Evolutionary conservation across 1,140 invertebrate species (phyloP), one percentile per base, ranked within the genome.

Genomic region (Tetragnatha versicolor): DNA sequence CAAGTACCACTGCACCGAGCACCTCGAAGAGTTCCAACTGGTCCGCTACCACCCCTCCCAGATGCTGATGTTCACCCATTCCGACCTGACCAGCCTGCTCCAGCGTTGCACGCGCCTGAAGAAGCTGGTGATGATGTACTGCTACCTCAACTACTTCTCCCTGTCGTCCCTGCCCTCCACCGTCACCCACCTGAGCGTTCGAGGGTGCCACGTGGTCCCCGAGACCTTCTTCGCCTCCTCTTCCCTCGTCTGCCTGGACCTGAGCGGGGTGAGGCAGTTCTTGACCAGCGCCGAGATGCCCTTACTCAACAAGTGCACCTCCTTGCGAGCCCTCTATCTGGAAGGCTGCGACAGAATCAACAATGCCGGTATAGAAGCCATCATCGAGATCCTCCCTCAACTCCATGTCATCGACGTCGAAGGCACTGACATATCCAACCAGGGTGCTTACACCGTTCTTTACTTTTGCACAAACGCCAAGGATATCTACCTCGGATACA

Each of bases 361-460:
- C 33, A 60, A 65, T 45, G 78, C 42, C 17, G 78, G 78, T 17
- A 65, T 79, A 25, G 68, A 72, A 33, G 51, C 51, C 2, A 72
- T 79, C 22, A 39, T 25, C 10, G 20, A 37, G 1, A 72, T 79
- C 17, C 51, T 79, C 6, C 58, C 55, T 39, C 66, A 72, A 1
- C 55, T 79, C 5, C 49, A 73, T 53, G 29, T 72, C 27, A 33
- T 79, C 7, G 78, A 79, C 55, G 58, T 79, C 10, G 78, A 79
- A 72, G 78, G 68, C 0, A 79, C 78, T 33, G 68, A 73, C 45
- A 79, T 79, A 20, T 63, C 66, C 22, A 53, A 79, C 45, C 45
- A 65, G 4, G 58, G 78, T 20, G 58, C 60, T 25, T n/a, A n/a
- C 1, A 33, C 31, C 10, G 39, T 79, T 31, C 45, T 79, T 10